These are phyloP conservation scores for Halichoeres trimaculatus DNA, from an alignment of 2,113 vertebrate genomes.

Conservation along the genomic window DNA sequence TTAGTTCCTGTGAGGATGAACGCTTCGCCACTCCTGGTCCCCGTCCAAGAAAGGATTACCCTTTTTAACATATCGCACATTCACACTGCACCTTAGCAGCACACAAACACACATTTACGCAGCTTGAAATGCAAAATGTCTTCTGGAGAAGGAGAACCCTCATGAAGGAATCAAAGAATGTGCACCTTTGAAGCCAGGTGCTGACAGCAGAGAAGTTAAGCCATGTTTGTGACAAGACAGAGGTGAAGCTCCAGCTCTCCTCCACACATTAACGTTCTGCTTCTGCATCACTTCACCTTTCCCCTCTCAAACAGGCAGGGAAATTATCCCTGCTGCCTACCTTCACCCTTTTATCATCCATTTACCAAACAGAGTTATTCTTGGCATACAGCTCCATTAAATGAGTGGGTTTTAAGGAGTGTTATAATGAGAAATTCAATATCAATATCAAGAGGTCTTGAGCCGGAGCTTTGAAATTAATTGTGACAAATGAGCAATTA, in stretches of 20 bases:
- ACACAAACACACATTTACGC: slow-evolving; percentile 28
- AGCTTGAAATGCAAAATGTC: slow-evolving; percentile 2
- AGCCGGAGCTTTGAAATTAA: slow-evolving; percentile 66
- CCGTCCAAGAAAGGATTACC: slow-evolving; percentile 70
- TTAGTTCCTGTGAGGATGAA: slow-evolving; percentile 76
- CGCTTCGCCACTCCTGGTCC: slow-evolving; percentile 61
- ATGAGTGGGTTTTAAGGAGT: slow-evolving; percentile 46
- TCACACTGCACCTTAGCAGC: slow-evolving; percentile 42
- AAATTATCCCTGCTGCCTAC: slow-evolving; percentile 22
- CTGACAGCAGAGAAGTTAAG: slow-evolving; percentile 18
- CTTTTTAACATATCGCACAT: slow-evolving; percentile 47
- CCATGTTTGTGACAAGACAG: slow-evolving; percentile 25
- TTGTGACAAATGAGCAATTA: slow-evolving; percentile 77
- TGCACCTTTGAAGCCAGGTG: neutral
- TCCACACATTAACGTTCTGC: slow-evolving; percentile 24
- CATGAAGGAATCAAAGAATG: slow-evolving; percentile 3
- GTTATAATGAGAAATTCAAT: slow-evolving; percentile 64
- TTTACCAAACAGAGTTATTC: slow-evolving; percentile 51
- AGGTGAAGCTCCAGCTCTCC: slow-evolving; percentile 12
- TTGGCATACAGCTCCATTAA: slow-evolving; percentile 50
- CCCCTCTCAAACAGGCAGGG: slow-evolving; percentile 18
- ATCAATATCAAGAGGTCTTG: slow-evolving; percentile 63
- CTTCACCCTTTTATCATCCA: slow-evolving; percentile 56
- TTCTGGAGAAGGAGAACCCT: slow-evolving; percentile 1
- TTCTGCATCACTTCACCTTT: slow-evolving; percentile 32